Conservation (phyloP, 2,113 vertebrate species). For the Myodes glareolus region DNA sequence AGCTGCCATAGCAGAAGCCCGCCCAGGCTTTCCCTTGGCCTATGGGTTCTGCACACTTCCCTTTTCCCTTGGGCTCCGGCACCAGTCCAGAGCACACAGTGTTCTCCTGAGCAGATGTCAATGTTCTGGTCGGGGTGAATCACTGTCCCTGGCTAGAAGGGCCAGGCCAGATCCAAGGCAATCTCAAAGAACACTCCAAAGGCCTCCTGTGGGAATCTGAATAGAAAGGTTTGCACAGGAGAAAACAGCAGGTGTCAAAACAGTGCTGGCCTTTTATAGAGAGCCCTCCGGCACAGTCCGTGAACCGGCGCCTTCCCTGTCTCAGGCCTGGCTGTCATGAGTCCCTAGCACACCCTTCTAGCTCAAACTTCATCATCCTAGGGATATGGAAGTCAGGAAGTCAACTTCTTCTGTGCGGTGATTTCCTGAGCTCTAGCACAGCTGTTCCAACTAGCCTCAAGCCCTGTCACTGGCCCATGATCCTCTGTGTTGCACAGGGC, state of each 20-base stretch:
- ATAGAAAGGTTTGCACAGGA: not conserved
- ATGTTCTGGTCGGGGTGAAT: conserved; percentile 66
- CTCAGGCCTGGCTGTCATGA: not conserved
- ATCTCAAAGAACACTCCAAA: conserved; percentile 40
- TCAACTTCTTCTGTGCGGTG: not conserved
- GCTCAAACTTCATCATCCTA: not conserved
- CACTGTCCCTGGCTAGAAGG: conserved; percentile 63
- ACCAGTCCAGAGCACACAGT: conserved; percentile 63
- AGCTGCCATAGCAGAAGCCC: conserved; percentile 23
- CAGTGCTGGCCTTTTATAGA: conserved; percentile 20
- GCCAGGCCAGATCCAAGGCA: conserved; percentile 33
- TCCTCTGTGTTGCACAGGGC: not conserved
- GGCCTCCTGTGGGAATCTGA: not conserved
- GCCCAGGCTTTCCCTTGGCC: conserved; percentile 30
- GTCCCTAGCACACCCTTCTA: conserved; percentile 22
- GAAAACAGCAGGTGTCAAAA: conserved; percentile 68
- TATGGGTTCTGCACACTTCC: conserved; percentile 50
- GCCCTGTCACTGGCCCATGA: not conserved
- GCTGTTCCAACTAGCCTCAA: not conserved
- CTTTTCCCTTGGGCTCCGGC: conserved; percentile 61
- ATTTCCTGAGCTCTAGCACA: not conserved
- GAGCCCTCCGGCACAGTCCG: not conserved
- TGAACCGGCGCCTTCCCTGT: not conserved
- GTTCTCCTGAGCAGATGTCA: conserved; percentile 71
- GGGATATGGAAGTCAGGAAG: conserved; percentile 21